A percentile compares a stretch with the other conserved stretches of the same genome.
Conservation (phyloP, 2,888 invertebrate species). For the Deilephila porcellus region DNA sequence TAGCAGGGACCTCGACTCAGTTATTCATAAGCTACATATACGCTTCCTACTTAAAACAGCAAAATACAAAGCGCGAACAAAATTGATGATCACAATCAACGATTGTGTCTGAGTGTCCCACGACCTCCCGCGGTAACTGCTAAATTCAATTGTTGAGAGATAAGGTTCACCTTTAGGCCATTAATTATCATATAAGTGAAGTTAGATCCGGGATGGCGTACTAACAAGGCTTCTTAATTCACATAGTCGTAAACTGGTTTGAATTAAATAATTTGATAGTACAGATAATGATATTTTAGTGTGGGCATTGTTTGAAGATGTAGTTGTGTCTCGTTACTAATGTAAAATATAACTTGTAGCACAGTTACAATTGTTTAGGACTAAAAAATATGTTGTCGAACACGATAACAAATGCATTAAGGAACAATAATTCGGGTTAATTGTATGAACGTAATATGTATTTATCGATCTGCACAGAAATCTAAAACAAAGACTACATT, state of each 20-base stretch:
- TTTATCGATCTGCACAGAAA: too few species aligned
- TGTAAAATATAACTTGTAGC: background rate
- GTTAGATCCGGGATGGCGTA: conserved; percentile 29
- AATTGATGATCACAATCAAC: conserved; percentile 73
- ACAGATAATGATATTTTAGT: background rate
- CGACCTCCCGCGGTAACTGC: conserved; percentile 68
- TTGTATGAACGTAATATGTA: too few species aligned
- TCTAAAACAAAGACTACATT: too few species aligned
- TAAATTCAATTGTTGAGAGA: conserved; percentile 66
- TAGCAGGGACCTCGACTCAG: conserved; percentile 28
- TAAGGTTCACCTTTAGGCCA: conserved; percentile 56
- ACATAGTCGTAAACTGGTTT: conserved; percentile 13
- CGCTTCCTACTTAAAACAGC: conserved; percentile 51
- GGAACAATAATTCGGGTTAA: too few species aligned
- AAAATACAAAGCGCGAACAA: conserved; percentile 68
- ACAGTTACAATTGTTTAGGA: too few species aligned
- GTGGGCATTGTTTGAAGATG: background rate
- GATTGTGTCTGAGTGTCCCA: conserved; percentile 63
- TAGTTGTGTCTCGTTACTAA: background rate
- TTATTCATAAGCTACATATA: conserved; percentile 29
- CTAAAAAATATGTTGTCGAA: too few species aligned
- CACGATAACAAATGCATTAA: too few species aligned
- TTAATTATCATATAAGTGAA: conserved; percentile 50
- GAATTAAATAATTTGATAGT: background rate
- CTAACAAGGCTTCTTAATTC: conserved; percentile 28